Evolutionary conservation across 2,888 invertebrate species (phyloP).

Genomic region (Gymnocheta viridis): DNA sequence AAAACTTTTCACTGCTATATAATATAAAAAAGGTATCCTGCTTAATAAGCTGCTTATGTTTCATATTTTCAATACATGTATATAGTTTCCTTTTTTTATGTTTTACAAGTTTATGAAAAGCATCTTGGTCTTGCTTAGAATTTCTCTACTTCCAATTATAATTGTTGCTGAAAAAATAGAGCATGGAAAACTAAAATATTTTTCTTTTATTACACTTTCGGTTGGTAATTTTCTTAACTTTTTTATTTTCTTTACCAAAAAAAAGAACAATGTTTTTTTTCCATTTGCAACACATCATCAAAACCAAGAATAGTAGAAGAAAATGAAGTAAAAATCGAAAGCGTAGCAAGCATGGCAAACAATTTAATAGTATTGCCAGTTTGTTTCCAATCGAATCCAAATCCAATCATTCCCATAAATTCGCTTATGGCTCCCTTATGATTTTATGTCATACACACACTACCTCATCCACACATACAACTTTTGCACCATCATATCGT

Average conservation of each 20-base stretch:
- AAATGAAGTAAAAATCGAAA: not conserved
- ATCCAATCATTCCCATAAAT: constrained; percentile 58
- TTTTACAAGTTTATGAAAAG: not conserved
- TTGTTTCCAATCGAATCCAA: constrained; percentile 50
- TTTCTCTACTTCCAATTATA: too few relatives aligned
- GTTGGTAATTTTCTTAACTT: not conserved
- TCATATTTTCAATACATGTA: constrained; percentile 32
- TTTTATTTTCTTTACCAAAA: not conserved
- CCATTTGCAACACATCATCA: constrained; percentile 40
- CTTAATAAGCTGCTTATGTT: constrained; percentile 55
- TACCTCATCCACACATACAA: not conserved
- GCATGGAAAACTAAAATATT: not conserved
- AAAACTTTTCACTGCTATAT: not conserved
- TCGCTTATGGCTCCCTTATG: constrained; percentile 56
- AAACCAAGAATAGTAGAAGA: constrained; percentile 19
- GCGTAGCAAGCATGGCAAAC: constrained; percentile 14
- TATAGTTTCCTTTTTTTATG: not conserved
- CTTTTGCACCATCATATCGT: not conserved
- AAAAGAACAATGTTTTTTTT: not conserved
- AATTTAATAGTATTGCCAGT: constrained; percentile 51
- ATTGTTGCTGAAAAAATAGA: too few relatives aligned
- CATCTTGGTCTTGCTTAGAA: too few relatives aligned
- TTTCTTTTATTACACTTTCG: constrained; percentile 29
- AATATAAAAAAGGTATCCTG: constrained; percentile 12
- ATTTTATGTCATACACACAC: constrained; percentile 16